Conservation (phyloP, 2,797 vertebrate genomes). For the Caiman crocodilus region DNA sequence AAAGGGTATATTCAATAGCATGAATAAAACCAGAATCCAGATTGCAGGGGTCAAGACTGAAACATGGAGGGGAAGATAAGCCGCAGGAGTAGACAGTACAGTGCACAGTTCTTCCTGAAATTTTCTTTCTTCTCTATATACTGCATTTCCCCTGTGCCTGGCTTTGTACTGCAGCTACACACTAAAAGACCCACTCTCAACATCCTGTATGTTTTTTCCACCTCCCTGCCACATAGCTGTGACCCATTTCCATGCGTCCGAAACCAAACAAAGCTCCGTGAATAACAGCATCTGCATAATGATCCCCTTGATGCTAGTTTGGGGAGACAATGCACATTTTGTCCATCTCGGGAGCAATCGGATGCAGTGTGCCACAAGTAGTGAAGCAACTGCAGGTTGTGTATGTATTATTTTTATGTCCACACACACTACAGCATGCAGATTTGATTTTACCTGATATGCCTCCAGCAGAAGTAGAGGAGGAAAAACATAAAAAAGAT, state of each 20-base stretch:
- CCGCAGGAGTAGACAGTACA: neutral
- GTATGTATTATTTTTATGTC: conserved; percentile 59
- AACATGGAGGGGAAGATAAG: conserved; percentile 26
- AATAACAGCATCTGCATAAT: conserved; percentile 26
- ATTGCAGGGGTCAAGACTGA: conserved; percentile 35
- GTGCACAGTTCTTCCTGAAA: accelerated
- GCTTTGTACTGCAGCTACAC: conserved; percentile 5
- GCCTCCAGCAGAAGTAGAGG: neutral
- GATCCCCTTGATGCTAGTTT: neutral
- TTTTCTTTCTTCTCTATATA: conserved; percentile 36
- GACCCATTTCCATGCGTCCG: neutral
- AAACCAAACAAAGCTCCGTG: conserved; percentile 17
- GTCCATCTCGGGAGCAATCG: conserved; percentile 38
- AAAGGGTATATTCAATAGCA: conserved; percentile 37
- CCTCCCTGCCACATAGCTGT: neutral
- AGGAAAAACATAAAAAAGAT: neutral
- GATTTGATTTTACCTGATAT: conserved; percentile 50
- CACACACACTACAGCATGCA: conserved; percentile 13
- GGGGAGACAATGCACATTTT: conserved; percentile 38
- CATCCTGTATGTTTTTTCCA: conserved; percentile 29
- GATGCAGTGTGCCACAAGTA: conserved; percentile 3
- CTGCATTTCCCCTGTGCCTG: neutral
- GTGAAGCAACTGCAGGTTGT: conserved; percentile 45
- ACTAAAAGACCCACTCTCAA: conserved; percentile 13
- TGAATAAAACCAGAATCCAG: conserved; percentile 36